Evolutionary conservation across 2,113 vertebrate genomes (phyloP).

Genomic region (Perca flavescens): DNA sequence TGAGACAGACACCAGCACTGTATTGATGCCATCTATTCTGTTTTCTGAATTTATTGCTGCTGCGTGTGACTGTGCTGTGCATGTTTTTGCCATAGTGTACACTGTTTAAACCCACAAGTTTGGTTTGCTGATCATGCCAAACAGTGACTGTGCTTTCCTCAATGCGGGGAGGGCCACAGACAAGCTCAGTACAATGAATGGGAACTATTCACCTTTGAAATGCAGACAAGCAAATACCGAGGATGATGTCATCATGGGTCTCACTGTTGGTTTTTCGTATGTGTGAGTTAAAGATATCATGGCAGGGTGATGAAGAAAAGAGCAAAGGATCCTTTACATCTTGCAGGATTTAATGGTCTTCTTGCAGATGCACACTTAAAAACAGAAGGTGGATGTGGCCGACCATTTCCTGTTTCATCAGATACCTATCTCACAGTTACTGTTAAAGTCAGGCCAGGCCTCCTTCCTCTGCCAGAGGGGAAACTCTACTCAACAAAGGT

Average conservation of each 20-base stretch:
- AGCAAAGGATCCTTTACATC: not conserved
- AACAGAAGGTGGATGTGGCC: constrained; percentile 6
- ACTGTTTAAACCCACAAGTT: constrained; percentile 5
- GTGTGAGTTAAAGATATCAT: constrained; percentile 1
- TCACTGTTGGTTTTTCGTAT: constrained; percentile 27
- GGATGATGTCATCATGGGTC: constrained; percentile 51
- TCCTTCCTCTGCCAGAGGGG: not conserved
- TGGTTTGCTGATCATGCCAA: constrained; percentile 55
- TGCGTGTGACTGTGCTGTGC: constrained; percentile 35
- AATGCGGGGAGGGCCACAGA: constrained; percentile 26
- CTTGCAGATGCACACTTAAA: not conserved
- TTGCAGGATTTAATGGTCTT: not conserved
- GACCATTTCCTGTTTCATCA: constrained; percentile 27
- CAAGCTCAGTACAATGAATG: constrained; percentile 38
- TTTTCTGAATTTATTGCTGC: constrained; percentile 10
- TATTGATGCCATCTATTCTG: not conserved
- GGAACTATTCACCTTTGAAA: constrained; percentile 55
- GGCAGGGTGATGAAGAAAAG: not conserved
- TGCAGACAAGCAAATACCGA: constrained; percentile 18
- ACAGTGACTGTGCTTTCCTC: constrained; percentile 52
- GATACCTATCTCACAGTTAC: constrained; percentile 36
- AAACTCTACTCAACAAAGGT: not conserved
- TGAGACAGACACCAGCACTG: not conserved
- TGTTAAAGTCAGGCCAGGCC: constrained; percentile 7
- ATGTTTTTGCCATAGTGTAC: constrained; percentile 8